phyloP scores from a whole-genome alignment of 2,888 invertebrate species.

The Morinoia aosen region DNA sequence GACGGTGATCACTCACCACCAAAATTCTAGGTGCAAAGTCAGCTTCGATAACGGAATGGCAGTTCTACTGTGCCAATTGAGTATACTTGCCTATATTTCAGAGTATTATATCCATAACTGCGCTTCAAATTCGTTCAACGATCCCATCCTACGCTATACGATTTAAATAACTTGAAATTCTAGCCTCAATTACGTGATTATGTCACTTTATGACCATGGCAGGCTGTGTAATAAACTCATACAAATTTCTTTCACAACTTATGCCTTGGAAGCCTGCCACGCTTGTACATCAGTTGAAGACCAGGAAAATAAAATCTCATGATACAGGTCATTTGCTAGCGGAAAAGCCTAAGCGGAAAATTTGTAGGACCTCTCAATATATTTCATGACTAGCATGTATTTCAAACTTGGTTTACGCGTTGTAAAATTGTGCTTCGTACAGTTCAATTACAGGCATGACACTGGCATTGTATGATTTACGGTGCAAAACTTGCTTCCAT shows the following conservation, averaged over 20 bases:
- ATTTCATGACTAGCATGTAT: background rate
- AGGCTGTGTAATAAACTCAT: background rate
- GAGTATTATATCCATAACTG: background rate
- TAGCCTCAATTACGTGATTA: background rate
- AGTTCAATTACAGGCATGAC: background rate
- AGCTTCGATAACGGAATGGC: background rate
- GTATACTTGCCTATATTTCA: background rate
- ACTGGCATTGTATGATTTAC: background rate
- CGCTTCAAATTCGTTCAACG: background rate
- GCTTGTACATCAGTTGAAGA: background rate
- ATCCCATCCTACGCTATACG: background rate
- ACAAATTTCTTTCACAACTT: background rate
- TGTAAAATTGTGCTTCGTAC: background rate
- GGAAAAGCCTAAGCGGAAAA: background rate
- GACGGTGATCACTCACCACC: background rate
- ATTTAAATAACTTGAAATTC: background rate
- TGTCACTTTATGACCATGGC: background rate
- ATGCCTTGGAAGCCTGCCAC: background rate
- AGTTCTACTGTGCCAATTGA: background rate
- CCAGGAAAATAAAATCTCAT: background rate
- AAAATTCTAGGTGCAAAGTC: background rate
- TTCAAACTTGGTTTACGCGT: background rate
- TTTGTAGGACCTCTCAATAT: background rate
- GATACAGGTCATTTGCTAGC: background rate
- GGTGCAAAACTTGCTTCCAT: background rate